Evolutionary conservation across 2,888 invertebrate genomes (phyloP), one percentile per base, ranked within the genome.

Genomic region (Ctena decussata): DNA sequence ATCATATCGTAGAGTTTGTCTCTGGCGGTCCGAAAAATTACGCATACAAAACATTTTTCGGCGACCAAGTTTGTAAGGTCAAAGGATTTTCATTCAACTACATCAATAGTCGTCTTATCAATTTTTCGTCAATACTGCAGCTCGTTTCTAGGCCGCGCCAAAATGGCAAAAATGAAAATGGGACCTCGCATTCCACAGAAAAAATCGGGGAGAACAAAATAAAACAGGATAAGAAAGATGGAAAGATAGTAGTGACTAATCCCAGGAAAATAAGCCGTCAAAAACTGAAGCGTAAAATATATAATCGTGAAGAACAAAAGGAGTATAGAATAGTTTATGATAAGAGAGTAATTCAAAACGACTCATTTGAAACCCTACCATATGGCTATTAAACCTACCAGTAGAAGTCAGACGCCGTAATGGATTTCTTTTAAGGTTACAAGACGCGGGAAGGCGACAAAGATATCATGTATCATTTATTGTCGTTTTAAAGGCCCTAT

Each of bases 11-110:
- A 46, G 79, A 79, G 73, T 79, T 94, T 85, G 92, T 94, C 11
- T 91, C 91, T 39, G 93, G 91, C 0, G 95, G 95, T 0, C 94
- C 94, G n/a, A 3, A 95, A 85, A 94, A 93, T 78, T 94, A 95
- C 81, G 92, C 89, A 0, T 94, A 92, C 76, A 87, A 85, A 81
- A 57, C 60, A 8, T 12, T 8, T 18, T 12, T 8, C 11, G 30
- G 30, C 11, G 21, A 57, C 11, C 11, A 57, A 57, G 21, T 30
- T 8, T 57, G 60, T 57, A 93, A 84, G 86, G 91, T 93, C 0
- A 87, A 91, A 75, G 94, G 93, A 2, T 85, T 93, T 21, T 82
- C 84, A n/a, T 70, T 92, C 21, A 90, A 91, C 60, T 87, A 84
- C 35, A 71, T 49, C 35, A 87, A 76, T 21, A 57, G 60, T 30